These are phyloP conservation scores for Diaphora mendica DNA, from an alignment of 2,888 invertebrate species.

Conservation along the genomic window DNA sequence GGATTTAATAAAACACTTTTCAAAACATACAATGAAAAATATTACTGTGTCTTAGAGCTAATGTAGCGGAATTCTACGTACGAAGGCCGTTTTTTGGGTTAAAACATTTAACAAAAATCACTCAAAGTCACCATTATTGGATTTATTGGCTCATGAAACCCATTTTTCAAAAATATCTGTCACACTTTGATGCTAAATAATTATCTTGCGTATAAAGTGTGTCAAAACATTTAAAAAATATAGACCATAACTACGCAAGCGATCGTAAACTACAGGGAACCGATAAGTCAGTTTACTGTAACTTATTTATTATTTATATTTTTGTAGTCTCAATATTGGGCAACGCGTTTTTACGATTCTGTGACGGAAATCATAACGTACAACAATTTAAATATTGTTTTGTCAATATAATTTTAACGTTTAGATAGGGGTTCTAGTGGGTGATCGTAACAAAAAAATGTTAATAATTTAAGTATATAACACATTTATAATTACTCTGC, in stretches of 20 bases:
- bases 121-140: neutral
- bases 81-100: no score
- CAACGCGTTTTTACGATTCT: conserved; percentile 57
- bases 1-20: neutral
- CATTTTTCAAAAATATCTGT: neutral
- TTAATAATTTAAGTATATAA: conserved; percentile 64
- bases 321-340: conserved; percentile 56
- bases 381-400: conserved; percentile 9
- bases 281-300: conserved; percentile 65
- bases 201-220: conserved; percentile 36
- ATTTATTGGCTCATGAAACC: neutral
- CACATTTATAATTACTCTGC: conserved; percentile 62
- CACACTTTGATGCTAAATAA: neutral
- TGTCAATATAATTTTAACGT: conserved; percentile 10
- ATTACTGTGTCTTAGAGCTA: no score
- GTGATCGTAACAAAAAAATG: conserved; percentile 38
- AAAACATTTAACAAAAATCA: no score
- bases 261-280: conserved; percentile 52
- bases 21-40: neutral
- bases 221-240: conserved; percentile 32
- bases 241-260: conserved; percentile 46
- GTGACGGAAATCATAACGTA: conserved; percentile 57
- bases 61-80: no score
- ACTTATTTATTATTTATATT: conserved; percentile 46
- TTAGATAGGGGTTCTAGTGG: conserved; percentile 28